Base-by-base conservation (phyloP, 2,797 vertebrate genomes). In the Salarias fasciatus region DNA sequence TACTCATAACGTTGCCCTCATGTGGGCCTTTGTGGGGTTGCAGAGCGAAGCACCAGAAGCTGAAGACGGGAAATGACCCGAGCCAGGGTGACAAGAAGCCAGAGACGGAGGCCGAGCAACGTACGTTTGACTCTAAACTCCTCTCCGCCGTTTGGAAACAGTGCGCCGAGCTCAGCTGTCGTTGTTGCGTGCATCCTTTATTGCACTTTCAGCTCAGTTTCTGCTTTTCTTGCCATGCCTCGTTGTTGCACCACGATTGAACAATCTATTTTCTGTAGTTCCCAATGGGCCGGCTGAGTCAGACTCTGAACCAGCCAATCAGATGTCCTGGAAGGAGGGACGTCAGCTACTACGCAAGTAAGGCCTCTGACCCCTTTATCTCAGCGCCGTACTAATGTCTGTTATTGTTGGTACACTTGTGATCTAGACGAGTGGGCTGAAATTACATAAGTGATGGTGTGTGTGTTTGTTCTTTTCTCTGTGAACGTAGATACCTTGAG, bases 291-390 rank as follows among this genome's bases (percentile, higher is more conserved):
- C 95, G 0, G 87, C 90, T 35, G 93, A 95, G 77, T 83, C 92
- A 0, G 91, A 95, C 37, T 83, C 92, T 0, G 92, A 96, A 86
- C 93, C 93, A 59, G 91, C 91, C 84, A 95, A 92, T 90, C 95
- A 95, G 18, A 90, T 96, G 90, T 95, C 94, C 30, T 96, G 95
- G 95, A 96, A 96, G 64, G 96, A 97, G 73, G 96, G 96, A 12
- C 93, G 96, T 44, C 95, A 96, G 77, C 90, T 97, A 72, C 89
- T 97, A 82, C 94, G 95, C 80, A 96, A 96, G 96, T 97, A 88
- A 88, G 94, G 5, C 56, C 46, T 54, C 28, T 37, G 9, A 15
- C 44, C 1, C n/a, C 9, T 49, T 63, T 8, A 41, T 66, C 3
- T 63, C 24, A 1, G 12, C 33, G 14, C 7, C 48, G 41, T 30